Evolutionary conservation across 2,888 invertebrate species (phyloP).

Genomic region (Drosophila neotestacea): DNA sequence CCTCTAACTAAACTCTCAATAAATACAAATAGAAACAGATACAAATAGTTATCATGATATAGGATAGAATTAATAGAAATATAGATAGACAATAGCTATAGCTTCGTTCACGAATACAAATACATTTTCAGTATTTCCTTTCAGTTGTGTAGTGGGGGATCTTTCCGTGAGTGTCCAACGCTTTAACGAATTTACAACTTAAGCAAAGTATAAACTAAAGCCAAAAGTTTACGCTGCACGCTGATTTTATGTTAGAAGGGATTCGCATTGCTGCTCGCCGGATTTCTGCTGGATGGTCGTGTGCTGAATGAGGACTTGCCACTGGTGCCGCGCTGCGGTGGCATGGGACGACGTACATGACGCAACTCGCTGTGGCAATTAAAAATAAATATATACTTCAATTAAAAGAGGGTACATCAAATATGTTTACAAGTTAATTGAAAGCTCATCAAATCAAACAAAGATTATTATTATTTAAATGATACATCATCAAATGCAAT

Average conservation of each 20-base stretch:
- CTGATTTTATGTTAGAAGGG: constrained; percentile 88
- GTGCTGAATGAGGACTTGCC: constrained; percentile 87
- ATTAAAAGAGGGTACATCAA: constrained; percentile 1
- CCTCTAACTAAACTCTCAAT: constrained; percentile 75
- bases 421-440: constrained; percentile 5
- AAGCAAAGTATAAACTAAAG: constrained; percentile 87
- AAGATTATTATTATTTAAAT: neutral
- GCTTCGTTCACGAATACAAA: constrained; percentile 45
- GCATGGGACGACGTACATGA: constrained; percentile 88
- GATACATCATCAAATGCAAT: neutral
- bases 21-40: constrained; percentile 76
- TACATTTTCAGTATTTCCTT: constrained; percentile 41
- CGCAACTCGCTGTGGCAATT: constrained; percentile 87
- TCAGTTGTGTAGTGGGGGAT: constrained; percentile 3
- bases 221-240: constrained; percentile 87
- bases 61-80: constrained; percentile 43
- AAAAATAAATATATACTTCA: constrained; percentile 2
- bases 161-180: constrained; percentile 7
- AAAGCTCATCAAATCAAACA: constrained; percentile 2
- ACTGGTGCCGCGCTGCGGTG: constrained; percentile 86
- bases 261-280: constrained; percentile 86
- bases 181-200: constrained; percentile 85
- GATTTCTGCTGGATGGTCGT: constrained; percentile 87
- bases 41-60: constrained; percentile 63
- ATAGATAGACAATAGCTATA: constrained; percentile 51